A percentile compares a stretch with the other conserved stretches of the same genome.
These are phyloP conservation scores for Julus scandinavius DNA, from an alignment of 2,888 invertebrate species.

Conservation along the genomic window DNA sequence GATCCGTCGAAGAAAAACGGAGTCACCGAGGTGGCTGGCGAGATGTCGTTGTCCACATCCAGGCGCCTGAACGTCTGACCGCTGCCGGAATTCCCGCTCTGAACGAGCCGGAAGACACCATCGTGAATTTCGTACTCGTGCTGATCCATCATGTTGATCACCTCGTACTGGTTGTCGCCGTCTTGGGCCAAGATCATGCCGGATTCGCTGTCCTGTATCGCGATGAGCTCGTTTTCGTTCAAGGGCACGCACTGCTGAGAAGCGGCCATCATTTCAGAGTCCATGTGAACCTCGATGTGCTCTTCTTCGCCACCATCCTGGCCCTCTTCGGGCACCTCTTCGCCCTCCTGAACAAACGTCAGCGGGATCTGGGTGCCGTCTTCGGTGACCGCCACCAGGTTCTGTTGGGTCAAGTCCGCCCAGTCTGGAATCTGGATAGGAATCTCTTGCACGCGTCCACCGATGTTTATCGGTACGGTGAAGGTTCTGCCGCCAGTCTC, in stretches of 20 bases:
- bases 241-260: background rate
- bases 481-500: background rate
- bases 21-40: constrained; percentile 11
- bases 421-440: constrained; percentile 53
- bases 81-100: background rate
- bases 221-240: background rate
- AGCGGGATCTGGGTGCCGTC: constrained; percentile 52
- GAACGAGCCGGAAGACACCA: background rate
- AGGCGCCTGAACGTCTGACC: background rate
- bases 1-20: constrained; percentile 25
- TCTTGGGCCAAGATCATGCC: background rate
- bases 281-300: background rate
- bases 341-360: constrained; percentile 10
- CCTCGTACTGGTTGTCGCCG: background rate
- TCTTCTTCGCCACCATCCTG: background rate
- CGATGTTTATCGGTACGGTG: constrained; percentile 26
- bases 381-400: constrained; percentile 50
- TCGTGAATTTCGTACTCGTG: background rate
- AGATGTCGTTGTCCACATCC: background rate
- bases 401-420: constrained; percentile 48
- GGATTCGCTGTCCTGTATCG: background rate
- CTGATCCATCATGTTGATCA: constrained; percentile 47
- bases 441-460: constrained; percentile 42
- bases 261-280: background rate
- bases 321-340: background rate